Base-by-base conservation (phyloP, 1,140 invertebrate species). In the Lepidotrigona ventralis region DNA sequence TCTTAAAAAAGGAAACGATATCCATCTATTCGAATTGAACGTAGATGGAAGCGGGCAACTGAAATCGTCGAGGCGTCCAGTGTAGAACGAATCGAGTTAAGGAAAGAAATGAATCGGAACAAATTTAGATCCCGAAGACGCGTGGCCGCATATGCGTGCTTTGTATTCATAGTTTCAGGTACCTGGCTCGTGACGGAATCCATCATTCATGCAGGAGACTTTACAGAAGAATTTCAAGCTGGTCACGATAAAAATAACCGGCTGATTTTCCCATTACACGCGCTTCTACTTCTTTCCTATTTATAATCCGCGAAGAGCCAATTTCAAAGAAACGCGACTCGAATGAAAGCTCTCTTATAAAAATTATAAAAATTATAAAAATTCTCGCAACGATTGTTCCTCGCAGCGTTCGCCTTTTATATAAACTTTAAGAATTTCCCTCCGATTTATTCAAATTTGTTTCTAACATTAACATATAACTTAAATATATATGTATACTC, bases 31-130 rank as follows among this genome's bases (percentile, higher is more conserved):
- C 56, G 17, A 73, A 46, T 46, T 33, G 58, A 46, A 70, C 69
- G 56, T 58, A 56, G 56, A 51, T 19, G 9, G 17, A 51, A 66
- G 14, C 17, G 12, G 46, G 29, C 63, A 58, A 64, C 15, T 81
- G 51, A 53, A 46, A 23, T 39, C 70, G 46, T 64, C 26, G 26
- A 33, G 72, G 74, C 56, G n/a, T 29, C 53, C 70, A 46, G 11
- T 29, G 23, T 46, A 46, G 63, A 76, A 69, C 73, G 53, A 82
- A 76, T 82, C 64, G 64, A 26, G n/a, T 51, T 21, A 33, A 56
- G n/a, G n/a, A n/a, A 72, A 60, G 53, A 82, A 68, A 82, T 64
- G 66, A 76, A 60, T 56, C 72, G 72, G 53, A 74, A 74, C 72
- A 56, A 74, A 74, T 74, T 74, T 74, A 56, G 29, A 74, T 56